Evolutionary conservation across 2,888 invertebrate species (phyloP), one percentile per base, ranked within the genome.

Genomic region (Elegia similella): DNA sequence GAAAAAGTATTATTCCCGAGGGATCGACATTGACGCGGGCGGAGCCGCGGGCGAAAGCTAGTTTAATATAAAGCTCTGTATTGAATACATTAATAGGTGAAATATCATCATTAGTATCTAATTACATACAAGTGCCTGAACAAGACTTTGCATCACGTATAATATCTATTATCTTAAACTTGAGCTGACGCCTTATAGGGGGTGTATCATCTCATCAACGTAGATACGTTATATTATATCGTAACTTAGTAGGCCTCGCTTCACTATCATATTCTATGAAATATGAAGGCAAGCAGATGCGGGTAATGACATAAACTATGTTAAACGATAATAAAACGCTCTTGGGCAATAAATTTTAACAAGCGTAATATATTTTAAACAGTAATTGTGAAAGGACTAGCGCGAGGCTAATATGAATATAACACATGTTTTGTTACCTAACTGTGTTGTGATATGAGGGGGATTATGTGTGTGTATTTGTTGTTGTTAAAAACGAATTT

Each of bases 271-370:
- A 8, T 48, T 17, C 48, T 42, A 30, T 56, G 48, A 56, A 56
- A 48, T 56, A 56, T 56, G 56, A 48, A 30, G 42, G 56, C 47
- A 15, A 48, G 30, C 56, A 56, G 56, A 56, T 56, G 56, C 29
- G 30, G 30, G 42, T 56, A 56, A 56, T 56, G 42, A 48, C 48
- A 48, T 47, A 42, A 55, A 48, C 55, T 55, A 47, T 55, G 32
- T 56, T 56, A 48, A 56, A 42, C 38, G 10, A 48, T 34, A 56
- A 56, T 56, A 55, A 55, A 55, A 47, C 55, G 13, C 15, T 23
- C 23, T 38, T n/a, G 12, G 17, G 34, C 16, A 17, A 47, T 55
- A 55, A 55, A 55, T 55, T 55, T 38, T 6, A 47, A 46, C 47
- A 38, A 47, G 7, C 5, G 7, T 34, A 38, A 47, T 16, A 54